Base-by-base conservation (phyloP, 1,140 invertebrate genomes). In the Nixonia krombeini region DNA sequence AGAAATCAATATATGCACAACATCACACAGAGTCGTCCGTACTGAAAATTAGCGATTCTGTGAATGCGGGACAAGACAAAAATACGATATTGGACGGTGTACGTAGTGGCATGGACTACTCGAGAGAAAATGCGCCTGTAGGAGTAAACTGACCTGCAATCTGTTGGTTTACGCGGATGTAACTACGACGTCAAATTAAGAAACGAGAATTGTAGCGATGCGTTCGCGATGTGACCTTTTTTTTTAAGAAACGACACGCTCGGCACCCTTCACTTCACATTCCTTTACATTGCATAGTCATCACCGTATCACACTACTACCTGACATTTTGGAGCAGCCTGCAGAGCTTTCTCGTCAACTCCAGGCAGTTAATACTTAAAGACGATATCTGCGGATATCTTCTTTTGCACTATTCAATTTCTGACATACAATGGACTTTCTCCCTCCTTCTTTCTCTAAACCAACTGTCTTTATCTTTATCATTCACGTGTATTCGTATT, bases 1-100 rank as follows among this genome's bases (percentile, higher is more conserved):
- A 58, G 73, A 78, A 75, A 78, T 78, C 76, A 76, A 31, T 31
- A 79, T 78, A 79, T 74, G 49, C 62, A 72, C 53, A 71, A 69
- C 62, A 75, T 63, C 69, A 76, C 21, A 21, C 21, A 21, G 21
- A 21, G 21, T 21, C 21, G 21, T 21, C 72, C 70, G 61, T 40
- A 42, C 47, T 35, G 44, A 63, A 49, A 17, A 26, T 26, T 62
- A 38, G 47, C 35, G 44, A 29, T 53, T 50, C 28, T 15, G 49
- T 18, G 16, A 29, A 31, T 18, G 26, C 10, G 9, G 40, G 38
- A 17, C 26, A n/a, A n/a, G n/a, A n/a, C 7, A 21, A 6, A 21
- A 21, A 21, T 21, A 21, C 2, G 2, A 21, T n/a, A 12, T 44
- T 13, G 21, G 25, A 5, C 16, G 17, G 44, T 33, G 21, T 31